These are phyloP conservation scores for Planiliza haematocheilus DNA, from an alignment of 2,113 vertebrate genomes.

Conservation along the genomic window DNA sequence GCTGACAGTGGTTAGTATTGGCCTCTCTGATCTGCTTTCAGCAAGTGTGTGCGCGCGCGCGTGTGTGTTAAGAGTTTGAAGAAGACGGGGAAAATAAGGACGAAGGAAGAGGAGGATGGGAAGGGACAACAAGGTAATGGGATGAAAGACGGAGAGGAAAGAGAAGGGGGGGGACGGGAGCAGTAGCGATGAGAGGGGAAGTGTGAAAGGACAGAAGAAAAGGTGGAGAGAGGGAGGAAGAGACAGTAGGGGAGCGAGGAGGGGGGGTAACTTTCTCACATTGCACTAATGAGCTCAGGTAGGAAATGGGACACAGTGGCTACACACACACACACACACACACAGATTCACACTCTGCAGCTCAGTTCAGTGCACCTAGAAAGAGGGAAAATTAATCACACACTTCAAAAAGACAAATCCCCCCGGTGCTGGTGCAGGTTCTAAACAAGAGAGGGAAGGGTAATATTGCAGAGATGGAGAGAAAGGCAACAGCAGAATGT, in stretches of 20 bases:
- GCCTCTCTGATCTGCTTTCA: slow-evolving; percentile 68
- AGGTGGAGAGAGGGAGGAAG: slow-evolving; percentile 27
- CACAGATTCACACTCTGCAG: slow-evolving; percentile 49
- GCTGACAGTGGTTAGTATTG: slow-evolving; percentile 72
- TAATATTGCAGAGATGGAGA: slow-evolving; percentile 46
- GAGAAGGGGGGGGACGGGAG: slow-evolving; percentile 22
- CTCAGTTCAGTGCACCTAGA: slow-evolving; percentile 70
- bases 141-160: slow-evolving; percentile 45
- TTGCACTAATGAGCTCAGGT: slow-evolving; percentile 78
- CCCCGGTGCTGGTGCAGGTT: slow-evolving; percentile 56
- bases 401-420: slow-evolving; percentile 77
- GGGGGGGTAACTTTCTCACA: slow-evolving; percentile 47
- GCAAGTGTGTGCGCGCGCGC: slow-evolving; percentile 34
- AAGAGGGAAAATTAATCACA: slow-evolving; percentile 79
- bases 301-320: slow-evolving; percentile 71
- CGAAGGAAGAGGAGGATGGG: slow-evolving; percentile 42
- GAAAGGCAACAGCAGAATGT: slow-evolving; percentile 30
- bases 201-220: slow-evolving; percentile 29
- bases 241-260: slow-evolving; percentile 24
- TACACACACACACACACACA: slow-evolving; percentile 46
- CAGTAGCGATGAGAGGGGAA: slow-evolving; percentile 26
- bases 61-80: slow-evolving; percentile 19
- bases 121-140: slow-evolving; percentile 53
- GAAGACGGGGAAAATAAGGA: slow-evolving; percentile 47
- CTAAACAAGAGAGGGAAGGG: slow-evolving; percentile 57